Evolutionary conservation across 2,888 invertebrate genomes (phyloP), one percentile per base, ranked within the genome.

Genomic region (Metacarcinus magister): DNA sequence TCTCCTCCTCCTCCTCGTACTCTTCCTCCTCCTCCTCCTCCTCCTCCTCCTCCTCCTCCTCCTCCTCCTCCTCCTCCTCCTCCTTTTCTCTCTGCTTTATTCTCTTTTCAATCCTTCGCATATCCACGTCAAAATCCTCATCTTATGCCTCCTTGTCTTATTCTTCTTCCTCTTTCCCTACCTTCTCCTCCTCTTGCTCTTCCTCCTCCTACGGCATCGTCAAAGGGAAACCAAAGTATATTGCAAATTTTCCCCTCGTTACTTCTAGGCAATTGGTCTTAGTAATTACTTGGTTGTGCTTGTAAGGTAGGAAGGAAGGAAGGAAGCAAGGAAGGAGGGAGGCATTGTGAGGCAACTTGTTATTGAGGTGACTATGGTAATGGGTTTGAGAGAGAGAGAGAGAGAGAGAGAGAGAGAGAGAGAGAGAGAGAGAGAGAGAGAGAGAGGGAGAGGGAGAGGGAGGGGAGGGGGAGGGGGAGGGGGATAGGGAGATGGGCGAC

Each of bases 381-480:
- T 67, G 67, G n/a, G 60, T 60, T 7, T 13, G 13, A 10, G 60
- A 13, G 60, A 2, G 13, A 2, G 60, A 13, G 60, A 10, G 60
- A 10, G 13, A 2, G 60, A 2, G 23, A 60, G 60, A 23, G 60
- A 60, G 13, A 23, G 60, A 60, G 19, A 60, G 60, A 23, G 60
- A 60, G 67, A n/a, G n/a, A n/a, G 67, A 67, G 67, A 67, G 67
- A 67, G 67, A 67, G 67, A 67, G 67, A 67, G 67, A 67, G 67
- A 67, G 67, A 67, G 67, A 67, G 67, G n/a, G 67, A 67, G 67
- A 67, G 67, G n/a, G 67, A 67, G 67, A 67, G 67, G n/a, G 67
- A 67, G 67, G n/a, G 67, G n/a, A n/a, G n/a, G 67, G 13, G 32
- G 13, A 13, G 32, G 32, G 32, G 82, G 32, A 32, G 32, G 82